phyloP scores from a whole-genome alignment of 2,888 invertebrate species.

The Coelogynopora nodosa region DNA sequence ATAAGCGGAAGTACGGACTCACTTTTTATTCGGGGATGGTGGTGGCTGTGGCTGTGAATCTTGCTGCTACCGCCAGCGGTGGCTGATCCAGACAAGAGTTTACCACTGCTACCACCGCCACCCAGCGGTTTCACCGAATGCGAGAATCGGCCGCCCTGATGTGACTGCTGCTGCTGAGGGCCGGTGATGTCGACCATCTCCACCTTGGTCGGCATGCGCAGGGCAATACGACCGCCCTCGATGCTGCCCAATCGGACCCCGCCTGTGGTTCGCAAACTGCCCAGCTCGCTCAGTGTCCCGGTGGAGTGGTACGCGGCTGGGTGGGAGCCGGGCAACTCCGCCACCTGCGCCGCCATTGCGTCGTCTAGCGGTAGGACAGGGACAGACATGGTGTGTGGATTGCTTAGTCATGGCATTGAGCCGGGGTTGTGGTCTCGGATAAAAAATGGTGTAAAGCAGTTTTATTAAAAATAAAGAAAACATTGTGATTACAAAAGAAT shows the following conservation, averaged over 20 bases:
- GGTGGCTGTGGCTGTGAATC: not conserved
- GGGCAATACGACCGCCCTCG: not conserved
- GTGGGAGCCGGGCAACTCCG: no score
- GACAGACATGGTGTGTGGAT: not conserved
- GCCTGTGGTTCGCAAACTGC: no score
- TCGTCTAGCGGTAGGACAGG: not conserved
- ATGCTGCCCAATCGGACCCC: not conserved
- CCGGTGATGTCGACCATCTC: not conserved
- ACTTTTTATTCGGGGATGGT: not conserved
- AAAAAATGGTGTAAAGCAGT: no score
- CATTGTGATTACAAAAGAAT: no score
- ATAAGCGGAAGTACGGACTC: not conserved
- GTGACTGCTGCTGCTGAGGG: not conserved
- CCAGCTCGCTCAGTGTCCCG: no score
- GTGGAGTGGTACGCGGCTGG: not conserved
- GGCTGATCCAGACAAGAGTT: not conserved
- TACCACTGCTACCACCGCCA: not conserved
- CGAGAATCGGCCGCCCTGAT: not conserved
- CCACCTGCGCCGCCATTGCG: no score
- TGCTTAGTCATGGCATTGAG: no score
- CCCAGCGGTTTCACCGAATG: not conserved
- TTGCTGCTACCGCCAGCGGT: not conserved
- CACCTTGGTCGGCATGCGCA: constrained; percentile 7
- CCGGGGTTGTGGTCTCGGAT: no score
- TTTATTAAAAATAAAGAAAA: no score